These are phyloP conservation scores for Todiramphus saurophagus DNA, from an alignment of 2,113 vertebrate genomes.

Conservation along the genomic window DNA sequence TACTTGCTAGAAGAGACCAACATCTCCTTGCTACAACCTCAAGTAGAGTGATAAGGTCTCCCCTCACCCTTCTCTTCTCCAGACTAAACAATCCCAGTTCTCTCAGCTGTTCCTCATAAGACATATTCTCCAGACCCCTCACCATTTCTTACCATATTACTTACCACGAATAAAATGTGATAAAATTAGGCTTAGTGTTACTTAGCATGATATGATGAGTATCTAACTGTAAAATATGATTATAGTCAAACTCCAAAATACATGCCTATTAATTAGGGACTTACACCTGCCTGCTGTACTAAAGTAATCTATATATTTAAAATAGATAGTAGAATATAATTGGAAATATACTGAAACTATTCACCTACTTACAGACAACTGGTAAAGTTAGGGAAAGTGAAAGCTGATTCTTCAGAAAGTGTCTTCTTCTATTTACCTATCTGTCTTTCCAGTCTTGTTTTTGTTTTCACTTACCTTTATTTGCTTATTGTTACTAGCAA, in stretches of 20 bases:
- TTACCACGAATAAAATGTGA: background rate
- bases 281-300: background rate
- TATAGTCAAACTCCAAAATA: background rate
- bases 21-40: too few relatives aligned
- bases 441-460: background rate
- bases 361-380: too few relatives aligned
- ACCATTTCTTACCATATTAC: background rate
- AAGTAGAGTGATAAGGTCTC: too few relatives aligned
- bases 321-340: background rate
- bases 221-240: background rate
- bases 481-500: background rate
- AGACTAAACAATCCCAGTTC: too few relatives aligned
- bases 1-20: too few relatives aligned
- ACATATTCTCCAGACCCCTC: too few relatives aligned
- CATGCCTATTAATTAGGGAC: background rate
- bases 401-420: background rate
- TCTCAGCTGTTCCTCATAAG: too few relatives aligned
- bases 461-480: background rate
- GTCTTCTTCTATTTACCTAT: background rate
- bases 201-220: rapidly evolving
- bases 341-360: too few relatives aligned
- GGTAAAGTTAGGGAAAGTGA: too few relatives aligned
- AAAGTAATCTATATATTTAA: background rate
- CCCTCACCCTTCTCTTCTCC: too few relatives aligned
- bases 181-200: background rate